Evolutionary conservation across 2,888 invertebrate species (phyloP), one percentile per base, ranked within the genome.

Genomic region (Steinernema hermaphroditum): DNA sequence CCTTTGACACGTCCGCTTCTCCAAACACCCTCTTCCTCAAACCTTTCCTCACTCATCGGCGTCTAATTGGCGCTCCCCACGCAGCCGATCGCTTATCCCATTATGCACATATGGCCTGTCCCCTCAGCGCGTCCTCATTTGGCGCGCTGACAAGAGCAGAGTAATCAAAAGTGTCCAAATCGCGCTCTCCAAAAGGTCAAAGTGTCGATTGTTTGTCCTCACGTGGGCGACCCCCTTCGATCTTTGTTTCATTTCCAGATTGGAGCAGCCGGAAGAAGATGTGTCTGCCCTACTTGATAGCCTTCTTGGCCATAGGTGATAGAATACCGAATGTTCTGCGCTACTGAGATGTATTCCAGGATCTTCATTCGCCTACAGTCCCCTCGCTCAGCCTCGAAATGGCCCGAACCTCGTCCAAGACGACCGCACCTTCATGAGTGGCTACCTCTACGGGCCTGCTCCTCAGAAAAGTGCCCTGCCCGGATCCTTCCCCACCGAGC

Each of bases 81-180:
- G 46, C 16, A 19, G 19, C 19, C 32, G 62, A 12, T 29, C 54
- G 54, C 22, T 54, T 27, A 19, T 54, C 62, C 34, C 62, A 62
- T 32, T 62, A 62, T 32, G 32, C 62, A 16, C 62, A 62, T 62
- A 62, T 62, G 62, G 32, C 27, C 27, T 4, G 54, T 27, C 54
- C 27, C 27, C 49, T 27, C 6, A 22, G 54, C 54, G 54, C 54
- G 29, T 27, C 6, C 27, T n/a, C 62, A n/a, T 62, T 62, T 62
- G n/a, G 62, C 62, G 62, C 62, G 62, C 62, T 8, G 32, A 62
- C 32, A 32, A 62, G 62, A 62, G 62, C 62, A 32, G 62, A 62
- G 62, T 62, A 62, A 62, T 62, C 62, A 62, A 62, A 62, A 62
- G 62, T 62, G 62, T 62, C 62, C 62, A 62, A 62, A 62, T 62